phyloP scores from a whole-genome alignment of 2,797 vertebrate genomes.

The Tangara arthus region DNA sequence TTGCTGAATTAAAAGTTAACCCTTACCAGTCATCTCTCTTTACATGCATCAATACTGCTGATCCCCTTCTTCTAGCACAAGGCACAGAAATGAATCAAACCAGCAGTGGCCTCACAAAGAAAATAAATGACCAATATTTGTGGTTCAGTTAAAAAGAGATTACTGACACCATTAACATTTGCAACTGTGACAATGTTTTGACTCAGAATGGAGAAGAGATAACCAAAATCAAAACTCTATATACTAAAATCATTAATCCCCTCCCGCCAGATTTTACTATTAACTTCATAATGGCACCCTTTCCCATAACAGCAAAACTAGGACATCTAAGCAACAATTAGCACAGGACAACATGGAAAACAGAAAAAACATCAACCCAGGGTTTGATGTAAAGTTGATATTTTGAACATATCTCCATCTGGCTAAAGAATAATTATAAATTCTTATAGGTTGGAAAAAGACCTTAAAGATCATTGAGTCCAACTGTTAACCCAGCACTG shows the following conservation, averaged over 20 bases:
- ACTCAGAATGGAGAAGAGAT: not conserved
- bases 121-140: not conserved
- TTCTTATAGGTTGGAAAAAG: not conserved
- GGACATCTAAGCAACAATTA: not conserved
- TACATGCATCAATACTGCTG: not conserved
- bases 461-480: accelerated
- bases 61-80: not conserved
- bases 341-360: not conserved
- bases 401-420: not conserved
- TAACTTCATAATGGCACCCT: not conserved
- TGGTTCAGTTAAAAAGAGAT: not conserved
- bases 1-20: constrained; percentile 37
- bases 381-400: not conserved
- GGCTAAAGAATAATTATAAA: not conserved
- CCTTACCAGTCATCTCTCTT: not conserved
- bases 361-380: not conserved
- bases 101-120: not conserved
- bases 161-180: not conserved
- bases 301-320: not conserved
- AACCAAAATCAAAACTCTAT: not conserved
- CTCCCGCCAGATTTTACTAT: not conserved
- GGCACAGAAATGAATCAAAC: not conserved
- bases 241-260: not conserved
- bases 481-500: not conserved
- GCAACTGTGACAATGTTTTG: not conserved